These are phyloP conservation scores for Sebastes miniatus DNA, from an alignment of 2,797 vertebrate genomes.

Conservation along the genomic window DNA sequence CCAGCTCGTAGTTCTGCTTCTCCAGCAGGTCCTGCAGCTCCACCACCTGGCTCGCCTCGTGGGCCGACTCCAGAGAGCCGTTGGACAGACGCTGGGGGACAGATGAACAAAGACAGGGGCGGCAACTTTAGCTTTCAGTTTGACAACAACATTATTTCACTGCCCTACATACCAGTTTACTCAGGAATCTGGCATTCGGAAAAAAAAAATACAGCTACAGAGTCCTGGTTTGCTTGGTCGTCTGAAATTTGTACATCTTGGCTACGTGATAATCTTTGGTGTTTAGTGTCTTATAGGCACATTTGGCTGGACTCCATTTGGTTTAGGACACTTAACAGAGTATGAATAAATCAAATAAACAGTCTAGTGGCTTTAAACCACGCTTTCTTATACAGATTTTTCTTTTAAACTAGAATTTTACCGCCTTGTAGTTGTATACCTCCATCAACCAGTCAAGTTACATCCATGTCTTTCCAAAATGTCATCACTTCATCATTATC, in stretches of 20 bases:
- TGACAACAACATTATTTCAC: neutral
- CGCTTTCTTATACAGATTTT: neutral
- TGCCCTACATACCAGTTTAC: neutral
- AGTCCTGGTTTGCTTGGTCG: neutral
- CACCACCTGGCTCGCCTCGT: slow-evolving; percentile 93
- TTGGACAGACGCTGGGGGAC: slow-evolving; percentile 90
- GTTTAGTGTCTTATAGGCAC: neutral
- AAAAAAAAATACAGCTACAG: neutral
- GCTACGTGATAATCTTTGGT: neutral
- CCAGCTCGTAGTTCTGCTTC: slow-evolving; percentile 98
- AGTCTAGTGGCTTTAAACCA: neutral
- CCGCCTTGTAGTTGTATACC: too few relatives aligned
- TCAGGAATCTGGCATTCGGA: neutral
- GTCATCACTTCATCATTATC: too few relatives aligned
- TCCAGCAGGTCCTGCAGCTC: slow-evolving; percentile 98
- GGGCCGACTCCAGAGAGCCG: slow-evolving; percentile 93
- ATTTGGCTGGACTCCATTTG: neutral
- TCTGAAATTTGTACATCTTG: neutral
- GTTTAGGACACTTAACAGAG: neutral
- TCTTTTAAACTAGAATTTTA: neutral
- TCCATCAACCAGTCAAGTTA: too few relatives aligned
- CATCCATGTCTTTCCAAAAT: too few relatives aligned
- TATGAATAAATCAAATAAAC: neutral
- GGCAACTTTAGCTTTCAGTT: neutral
- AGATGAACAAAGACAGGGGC: fast-evolving